Evolutionary conservation across 2,113 vertebrate genomes (phyloP), one percentile per base, ranked within the genome.

Genomic region (Platichthys flesus): DNA sequence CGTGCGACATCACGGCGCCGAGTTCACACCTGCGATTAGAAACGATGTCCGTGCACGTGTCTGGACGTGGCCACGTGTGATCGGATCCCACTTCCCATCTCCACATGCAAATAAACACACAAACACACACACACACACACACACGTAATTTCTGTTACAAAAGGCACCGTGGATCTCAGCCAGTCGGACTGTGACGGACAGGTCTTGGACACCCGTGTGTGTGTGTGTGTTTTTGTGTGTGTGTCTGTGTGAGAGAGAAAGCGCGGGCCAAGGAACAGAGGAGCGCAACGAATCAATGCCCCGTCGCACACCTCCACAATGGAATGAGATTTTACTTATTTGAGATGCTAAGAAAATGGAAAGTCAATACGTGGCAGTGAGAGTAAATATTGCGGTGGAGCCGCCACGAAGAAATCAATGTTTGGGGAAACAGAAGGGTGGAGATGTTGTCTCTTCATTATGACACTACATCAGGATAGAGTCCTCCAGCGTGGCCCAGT

Each of bases 271-370:
- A n/a, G 18, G 35, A 31, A 60, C 16, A 9, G 35, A 35, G n/a
- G 60, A 35, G 2, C 2, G 20, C 15, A 31, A 37, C 9, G 1
- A 62, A 62, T 62, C 35, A 62, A 37, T 62, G 60, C 3, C 2
- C 60, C 20, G 60, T 8, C 5, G 31, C 35, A 62, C 20, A 21
- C 16, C 31, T 40, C 37, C 2, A 15, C 35, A 42, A 42, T 42
- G 18, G 37, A 62, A 62, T 40, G 23, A 42, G 26, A 62, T 18
- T 62, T 60, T 42, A 23, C 37, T 62, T 20, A 62, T 42, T 62
- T 40, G 35, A 62, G n/a, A 62, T 62, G 35, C 60, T 56, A 56
- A 62, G 9, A 61, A 62, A 62, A 62, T 13, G 20, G 12, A n/a
- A 23, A 62, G 42, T 62, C 35, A 42, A n/a, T 42, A 21, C 9